phyloP scores from a whole-genome alignment of 2,888 invertebrate species.

The Nymphalis urticae region DNA sequence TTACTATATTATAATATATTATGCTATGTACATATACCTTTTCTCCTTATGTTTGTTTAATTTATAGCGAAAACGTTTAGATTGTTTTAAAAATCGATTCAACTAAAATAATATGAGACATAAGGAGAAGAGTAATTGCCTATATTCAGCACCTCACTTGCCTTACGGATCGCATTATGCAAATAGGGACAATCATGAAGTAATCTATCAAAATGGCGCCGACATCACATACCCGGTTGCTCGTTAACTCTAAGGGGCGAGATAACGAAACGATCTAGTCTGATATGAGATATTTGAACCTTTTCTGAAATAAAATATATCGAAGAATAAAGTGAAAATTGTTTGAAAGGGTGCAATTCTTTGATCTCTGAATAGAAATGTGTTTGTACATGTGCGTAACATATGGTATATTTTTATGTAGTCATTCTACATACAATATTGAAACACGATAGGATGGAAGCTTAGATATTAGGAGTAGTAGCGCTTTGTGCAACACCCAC shows the following conservation, averaged over 20 bases:
- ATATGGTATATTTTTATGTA: not conserved
- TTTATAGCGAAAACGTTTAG: too few relatives aligned
- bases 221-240: slow-evolving; percentile 31
- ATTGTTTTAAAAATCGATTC: not conserved
- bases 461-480: too few relatives aligned
- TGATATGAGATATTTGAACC: slow-evolving; percentile 19
- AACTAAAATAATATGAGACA: not conserved
- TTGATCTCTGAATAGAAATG: not conserved
- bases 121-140: slow-evolving; percentile 18
- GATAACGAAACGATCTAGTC: slow-evolving; percentile 31
- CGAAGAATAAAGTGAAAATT: not conserved
- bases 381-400: not conserved
- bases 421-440: not conserved
- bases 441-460: too few relatives aligned
- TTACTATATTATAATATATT: too few relatives aligned
- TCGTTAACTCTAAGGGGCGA: slow-evolving; percentile 33
- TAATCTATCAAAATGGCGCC: slow-evolving; percentile 38
- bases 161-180: slow-evolving; percentile 42
- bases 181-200: slow-evolving; percentile 41
- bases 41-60: too few relatives aligned
- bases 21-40: too few relatives aligned
- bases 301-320: slow-evolving; percentile 3
- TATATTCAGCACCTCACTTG: slow-evolving; percentile 28
- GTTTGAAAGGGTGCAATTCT: not conserved
- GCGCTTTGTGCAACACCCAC: too few relatives aligned